phyloP scores from a whole-genome alignment of 2,113 vertebrate genomes.

The Leptobrachium leishanense region DNA sequence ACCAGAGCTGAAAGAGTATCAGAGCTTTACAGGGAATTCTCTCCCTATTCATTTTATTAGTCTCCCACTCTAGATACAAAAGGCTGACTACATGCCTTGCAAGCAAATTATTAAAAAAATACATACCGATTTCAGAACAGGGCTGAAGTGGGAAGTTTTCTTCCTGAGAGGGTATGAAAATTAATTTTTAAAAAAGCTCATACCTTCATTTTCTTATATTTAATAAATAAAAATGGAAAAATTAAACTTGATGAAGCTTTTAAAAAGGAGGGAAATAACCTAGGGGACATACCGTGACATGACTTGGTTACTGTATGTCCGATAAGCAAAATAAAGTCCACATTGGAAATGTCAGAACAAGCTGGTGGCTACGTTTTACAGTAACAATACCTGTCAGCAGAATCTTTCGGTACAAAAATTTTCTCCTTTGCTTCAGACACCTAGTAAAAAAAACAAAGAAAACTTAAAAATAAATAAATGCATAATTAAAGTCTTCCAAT shows the following conservation, averaged over 20 bases:
- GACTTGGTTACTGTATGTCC: no score
- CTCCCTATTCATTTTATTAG: no score
- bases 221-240: not conserved
- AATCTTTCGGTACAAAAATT: not conserved
- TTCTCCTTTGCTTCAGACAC: slow-evolving; percentile 55
- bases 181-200: not conserved
- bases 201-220: not conserved
- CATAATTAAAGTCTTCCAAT: no score
- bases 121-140: not conserved
- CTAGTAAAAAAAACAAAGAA: slow-evolving; percentile 44
- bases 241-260: no score
- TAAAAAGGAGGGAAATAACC: no score
- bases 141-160: not conserved
- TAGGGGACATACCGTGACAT: no score
- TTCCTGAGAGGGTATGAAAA: not conserved
- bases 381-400: slow-evolving; percentile 7
- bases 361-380: not conserved
- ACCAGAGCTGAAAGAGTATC: no score
- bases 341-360: not conserved
- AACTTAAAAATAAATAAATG: not conserved
- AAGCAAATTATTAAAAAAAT: no score
- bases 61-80: no score
- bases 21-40: no score
- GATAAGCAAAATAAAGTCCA: no score
- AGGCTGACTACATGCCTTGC: no score